A percentile compares a stretch with the other conserved stretches of the same genome.
phyloP scores from a whole-genome alignment of 2,888 invertebrate species.

The Linnaemya tessellans region DNA sequence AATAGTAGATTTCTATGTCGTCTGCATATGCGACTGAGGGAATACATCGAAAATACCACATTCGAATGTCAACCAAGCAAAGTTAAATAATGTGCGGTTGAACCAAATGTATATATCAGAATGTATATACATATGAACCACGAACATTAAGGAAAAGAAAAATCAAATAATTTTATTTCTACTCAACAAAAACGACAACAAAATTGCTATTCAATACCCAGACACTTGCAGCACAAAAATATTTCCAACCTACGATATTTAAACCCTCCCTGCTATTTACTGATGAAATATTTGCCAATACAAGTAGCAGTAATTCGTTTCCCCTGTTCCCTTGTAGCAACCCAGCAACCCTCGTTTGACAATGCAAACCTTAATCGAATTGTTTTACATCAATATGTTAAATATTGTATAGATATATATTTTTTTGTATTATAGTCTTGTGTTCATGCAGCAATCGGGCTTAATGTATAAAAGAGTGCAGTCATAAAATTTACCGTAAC shows the following conservation, averaged over 20 bases:
- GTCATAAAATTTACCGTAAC: neutral
- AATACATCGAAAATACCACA: slow-evolving; percentile 47
- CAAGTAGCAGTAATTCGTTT: neutral
- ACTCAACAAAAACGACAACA: slow-evolving; percentile 30
- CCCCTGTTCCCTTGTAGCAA: neutral
- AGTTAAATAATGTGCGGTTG: slow-evolving; percentile 64
- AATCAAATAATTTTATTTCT: slow-evolving; percentile 19
- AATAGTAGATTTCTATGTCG: slow-evolving; percentile 53
- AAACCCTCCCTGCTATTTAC: slow-evolving; percentile 50
- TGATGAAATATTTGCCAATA: slow-evolving; percentile 54
- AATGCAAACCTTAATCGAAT: slow-evolving; percentile 62
- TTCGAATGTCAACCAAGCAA: slow-evolving; percentile 31
- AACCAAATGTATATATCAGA: neutral
- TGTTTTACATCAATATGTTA: slow-evolving; percentile 68
- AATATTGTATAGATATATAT: slow-evolving; percentile 63
- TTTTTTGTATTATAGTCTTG: neutral
- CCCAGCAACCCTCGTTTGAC: neutral
- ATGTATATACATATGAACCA: no score
- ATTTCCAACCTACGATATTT: slow-evolving; percentile 19
- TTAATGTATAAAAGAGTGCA: neutral
- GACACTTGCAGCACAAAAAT: slow-evolving; percentile 2
- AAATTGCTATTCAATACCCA: slow-evolving; percentile 37
- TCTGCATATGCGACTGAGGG: slow-evolving; percentile 30
- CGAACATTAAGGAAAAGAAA: neutral
- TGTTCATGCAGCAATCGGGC: neutral